Percentiles rank a stretch among this genome's conserved stretches.
These are phyloP conservation scores for Ectropis grisescens DNA, from an alignment of 1,140 invertebrate genomes.

Conservation along the genomic window DNA sequence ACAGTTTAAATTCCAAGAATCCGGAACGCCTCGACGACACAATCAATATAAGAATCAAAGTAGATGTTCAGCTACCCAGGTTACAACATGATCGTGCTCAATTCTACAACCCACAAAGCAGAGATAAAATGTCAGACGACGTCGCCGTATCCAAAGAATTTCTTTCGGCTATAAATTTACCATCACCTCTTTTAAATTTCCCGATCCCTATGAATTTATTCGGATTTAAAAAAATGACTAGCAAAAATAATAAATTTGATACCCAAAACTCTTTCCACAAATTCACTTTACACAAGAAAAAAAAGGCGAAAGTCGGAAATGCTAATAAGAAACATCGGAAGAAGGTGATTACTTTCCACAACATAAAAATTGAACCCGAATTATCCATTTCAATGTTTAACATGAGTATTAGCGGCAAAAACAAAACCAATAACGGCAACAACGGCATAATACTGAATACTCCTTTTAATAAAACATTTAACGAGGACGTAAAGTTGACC, in stretches of 20 bases:
- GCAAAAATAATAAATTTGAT: slow-evolving; percentile 19
- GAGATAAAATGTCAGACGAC: no score
- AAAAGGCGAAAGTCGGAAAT: slow-evolving; percentile 29
- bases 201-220: slow-evolving; percentile 35
- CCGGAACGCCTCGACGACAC: slow-evolving; percentile 21
- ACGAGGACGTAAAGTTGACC: no score
- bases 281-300: slow-evolving; percentile 49
- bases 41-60: slow-evolving; percentile 40
- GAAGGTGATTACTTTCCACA: slow-evolving; percentile 32
- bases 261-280: slow-evolving; percentile 32
- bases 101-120: slow-evolving; percentile 13
- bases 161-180: slow-evolving; percentile 20
- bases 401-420: no score
- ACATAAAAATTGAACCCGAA: slow-evolving; percentile 21
- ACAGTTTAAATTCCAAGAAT: no score
- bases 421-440: slow-evolving; percentile 1
- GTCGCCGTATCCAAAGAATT: slow-evolving; percentile 33
- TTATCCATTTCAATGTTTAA: no score
- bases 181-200: slow-evolving; percentile 35
- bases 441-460: no score
- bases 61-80: slow-evolving; percentile 44
- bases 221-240: slow-evolving; percentile 16
- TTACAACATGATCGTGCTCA: slow-evolving; percentile 13
- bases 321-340: slow-evolving; percentile 38
- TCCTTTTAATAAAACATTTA: no score